Conservation (phyloP, 2,888 invertebrate species). For the Mesodorylaimus sp. region DNA sequence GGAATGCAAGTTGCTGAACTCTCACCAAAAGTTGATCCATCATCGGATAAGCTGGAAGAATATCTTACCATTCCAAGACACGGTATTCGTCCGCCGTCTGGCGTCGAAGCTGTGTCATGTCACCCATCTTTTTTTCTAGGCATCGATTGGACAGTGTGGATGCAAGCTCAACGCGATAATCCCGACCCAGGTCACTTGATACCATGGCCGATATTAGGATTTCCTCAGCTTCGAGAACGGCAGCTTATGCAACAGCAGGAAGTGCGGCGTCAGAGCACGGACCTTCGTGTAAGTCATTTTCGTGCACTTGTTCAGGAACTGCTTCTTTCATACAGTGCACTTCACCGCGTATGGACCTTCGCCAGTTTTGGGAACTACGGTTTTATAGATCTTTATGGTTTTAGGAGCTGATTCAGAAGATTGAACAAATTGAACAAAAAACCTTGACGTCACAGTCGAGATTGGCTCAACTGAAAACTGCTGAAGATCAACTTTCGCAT, state of each 20-base stretch:
- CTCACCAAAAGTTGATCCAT: conserved; percentile 53
- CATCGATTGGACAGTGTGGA: conserved; percentile 58
- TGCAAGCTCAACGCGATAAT: conserved; percentile 84
- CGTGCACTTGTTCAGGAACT: no score
- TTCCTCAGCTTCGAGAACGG: conserved; percentile 49
- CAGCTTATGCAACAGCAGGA: conserved; percentile 17
- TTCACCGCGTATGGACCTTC: no score
- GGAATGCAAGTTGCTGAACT: conserved; percentile 50
- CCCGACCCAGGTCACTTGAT: conserved; percentile 73
- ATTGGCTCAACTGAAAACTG: background rate
- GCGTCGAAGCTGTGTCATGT: conserved; percentile 14
- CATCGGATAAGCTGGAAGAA: conserved; percentile 45
- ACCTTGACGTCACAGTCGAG: background rate
- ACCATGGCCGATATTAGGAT: conserved; percentile 83
- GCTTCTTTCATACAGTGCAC: no score
- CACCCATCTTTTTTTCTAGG: conserved; percentile 14
- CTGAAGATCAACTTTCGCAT: conserved; percentile 11
- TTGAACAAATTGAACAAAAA: background rate
- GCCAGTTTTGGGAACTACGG: background rate
- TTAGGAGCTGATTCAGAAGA: background rate
- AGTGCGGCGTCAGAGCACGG: background rate
- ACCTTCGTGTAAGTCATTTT: background rate
- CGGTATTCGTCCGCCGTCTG: conserved; percentile 27
- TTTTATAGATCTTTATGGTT: background rate
- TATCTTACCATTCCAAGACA: conserved; percentile 71